Conservation (phyloP, 2,113 vertebrate genomes). For the Nothocercus julius region DNA sequence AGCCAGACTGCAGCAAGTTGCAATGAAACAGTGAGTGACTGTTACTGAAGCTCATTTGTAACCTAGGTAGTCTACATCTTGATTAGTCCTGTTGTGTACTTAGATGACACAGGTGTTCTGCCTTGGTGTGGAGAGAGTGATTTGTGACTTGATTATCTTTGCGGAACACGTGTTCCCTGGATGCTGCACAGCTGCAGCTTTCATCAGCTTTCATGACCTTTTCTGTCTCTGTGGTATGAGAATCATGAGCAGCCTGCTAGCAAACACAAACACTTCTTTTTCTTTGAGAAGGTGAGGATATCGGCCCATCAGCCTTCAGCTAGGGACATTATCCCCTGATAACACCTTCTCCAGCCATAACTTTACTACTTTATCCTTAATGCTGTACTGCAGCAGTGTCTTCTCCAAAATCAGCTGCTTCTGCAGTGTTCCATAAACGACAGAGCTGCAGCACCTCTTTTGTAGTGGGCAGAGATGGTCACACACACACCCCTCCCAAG, state of each 20-base stretch:
- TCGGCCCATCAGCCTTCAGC: not conserved
- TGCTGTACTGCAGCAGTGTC: not conserved
- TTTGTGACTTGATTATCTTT: not conserved
- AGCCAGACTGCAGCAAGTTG: constrained; percentile 29
- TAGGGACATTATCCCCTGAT: not conserved
- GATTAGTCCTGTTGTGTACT: not conserved
- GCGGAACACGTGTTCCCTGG: not conserved
- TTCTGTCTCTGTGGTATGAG: not conserved
- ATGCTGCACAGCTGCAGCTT: constrained; percentile 35
- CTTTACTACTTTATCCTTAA: not conserved
- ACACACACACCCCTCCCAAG: not conserved
- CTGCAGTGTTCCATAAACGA: not conserved
- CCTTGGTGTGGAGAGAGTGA: not conserved
- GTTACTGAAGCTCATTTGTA: not conserved
- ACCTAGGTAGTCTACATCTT: constrained; percentile 3
- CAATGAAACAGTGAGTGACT: constrained; percentile 29
- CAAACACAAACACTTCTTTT: not conserved
- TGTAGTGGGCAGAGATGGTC: not conserved
- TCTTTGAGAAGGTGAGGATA: not conserved
- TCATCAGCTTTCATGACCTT: constrained; percentile 5
- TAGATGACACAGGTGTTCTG: not conserved
- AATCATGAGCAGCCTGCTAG: not conserved
- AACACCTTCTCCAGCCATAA: not conserved
- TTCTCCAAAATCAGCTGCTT: not conserved
- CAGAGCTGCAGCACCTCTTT: not conserved